A percentile compares a stretch with the other conserved stretches of the same genome.
These are phyloP conservation scores for Heterotilapia buettikoferi DNA, from an alignment of 2,113 vertebrate genomes.

Conservation along the genomic window DNA sequence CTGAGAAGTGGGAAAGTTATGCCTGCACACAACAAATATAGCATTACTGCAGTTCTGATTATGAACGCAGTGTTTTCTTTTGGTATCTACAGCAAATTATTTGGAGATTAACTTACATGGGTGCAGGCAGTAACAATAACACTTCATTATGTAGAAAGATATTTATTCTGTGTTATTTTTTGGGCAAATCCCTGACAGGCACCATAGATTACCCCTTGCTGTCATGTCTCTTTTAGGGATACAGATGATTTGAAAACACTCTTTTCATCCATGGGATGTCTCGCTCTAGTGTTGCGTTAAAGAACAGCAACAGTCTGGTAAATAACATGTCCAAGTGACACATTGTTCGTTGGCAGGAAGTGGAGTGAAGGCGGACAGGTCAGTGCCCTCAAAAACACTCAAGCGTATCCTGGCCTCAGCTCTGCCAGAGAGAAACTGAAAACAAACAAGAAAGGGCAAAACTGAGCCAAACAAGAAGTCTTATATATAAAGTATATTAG, in stretches of 20 bases:
- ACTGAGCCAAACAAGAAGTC: background rate
- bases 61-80: conserved; percentile 73
- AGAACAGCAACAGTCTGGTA: conserved; percentile 18
- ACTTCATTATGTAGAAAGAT: conserved; percentile 55
- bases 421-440: background rate
- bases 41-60: conserved; percentile 71
- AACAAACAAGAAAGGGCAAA: background rate
- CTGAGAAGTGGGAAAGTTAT: background rate
- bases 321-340: conserved; percentile 46
- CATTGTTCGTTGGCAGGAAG: background rate
- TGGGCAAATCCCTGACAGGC: background rate
- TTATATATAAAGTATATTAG: background rate
- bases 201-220: background rate
- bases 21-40: conserved; percentile 54
- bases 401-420: background rate
- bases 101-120: conserved; percentile 46
- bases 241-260: background rate
- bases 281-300: conserved; percentile 23
- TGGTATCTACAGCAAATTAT: conserved; percentile 71
- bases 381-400: conserved; percentile 1
- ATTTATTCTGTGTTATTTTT: background rate
- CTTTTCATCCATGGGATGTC: background rate
- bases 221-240: background rate
- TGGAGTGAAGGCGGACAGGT: background rate
- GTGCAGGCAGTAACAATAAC: conserved; percentile 67